A percentile compares a stretch with the other conserved stretches of the same genome.
phyloP scores from a whole-genome alignment of 64 coral and sea anemone genomes.

The Dendronephthya gigantea region DNA sequence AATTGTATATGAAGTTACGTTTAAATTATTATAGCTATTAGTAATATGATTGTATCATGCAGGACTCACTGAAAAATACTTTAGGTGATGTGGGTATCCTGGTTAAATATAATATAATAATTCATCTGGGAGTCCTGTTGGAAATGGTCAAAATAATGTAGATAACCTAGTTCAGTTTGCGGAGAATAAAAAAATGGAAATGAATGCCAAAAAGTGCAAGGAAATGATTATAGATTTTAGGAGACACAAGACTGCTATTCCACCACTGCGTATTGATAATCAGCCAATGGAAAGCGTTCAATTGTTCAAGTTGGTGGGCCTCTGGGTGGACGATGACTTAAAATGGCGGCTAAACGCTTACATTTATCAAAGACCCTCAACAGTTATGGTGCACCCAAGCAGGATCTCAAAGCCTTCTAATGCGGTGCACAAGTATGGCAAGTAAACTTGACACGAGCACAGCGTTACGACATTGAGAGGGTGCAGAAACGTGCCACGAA shows the following conservation, averaged over 20 bases:
- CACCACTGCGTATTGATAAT: not conserved
- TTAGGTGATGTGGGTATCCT: no score
- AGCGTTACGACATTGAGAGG: not conserved
- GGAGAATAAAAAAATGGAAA: not conserved
- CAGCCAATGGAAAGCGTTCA: not conserved
- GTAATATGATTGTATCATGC: no score
- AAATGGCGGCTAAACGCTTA: not conserved
- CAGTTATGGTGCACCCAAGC: not conserved
- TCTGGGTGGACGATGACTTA: not conserved
- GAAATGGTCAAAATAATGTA: conserved; percentile 15
- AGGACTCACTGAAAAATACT: no score
- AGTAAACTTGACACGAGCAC: not conserved
- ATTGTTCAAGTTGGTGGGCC: not conserved
- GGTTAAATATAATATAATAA: no score
- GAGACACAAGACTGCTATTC: not conserved
- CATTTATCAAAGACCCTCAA: no score
- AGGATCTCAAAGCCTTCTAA: not conserved
- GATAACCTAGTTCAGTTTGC: conserved; percentile 2
- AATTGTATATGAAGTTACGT: no score
- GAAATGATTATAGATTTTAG: not conserved
- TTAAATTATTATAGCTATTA: no score
- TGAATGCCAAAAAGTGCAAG: not conserved
- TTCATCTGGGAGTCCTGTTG: not conserved
- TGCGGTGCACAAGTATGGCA: not conserved
- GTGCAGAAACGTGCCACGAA: not conserved